Evolutionary conservation across 2,888 invertebrate genomes (phyloP), one percentile per base, ranked within the genome.

Genomic region (Piscicola geometra): DNA sequence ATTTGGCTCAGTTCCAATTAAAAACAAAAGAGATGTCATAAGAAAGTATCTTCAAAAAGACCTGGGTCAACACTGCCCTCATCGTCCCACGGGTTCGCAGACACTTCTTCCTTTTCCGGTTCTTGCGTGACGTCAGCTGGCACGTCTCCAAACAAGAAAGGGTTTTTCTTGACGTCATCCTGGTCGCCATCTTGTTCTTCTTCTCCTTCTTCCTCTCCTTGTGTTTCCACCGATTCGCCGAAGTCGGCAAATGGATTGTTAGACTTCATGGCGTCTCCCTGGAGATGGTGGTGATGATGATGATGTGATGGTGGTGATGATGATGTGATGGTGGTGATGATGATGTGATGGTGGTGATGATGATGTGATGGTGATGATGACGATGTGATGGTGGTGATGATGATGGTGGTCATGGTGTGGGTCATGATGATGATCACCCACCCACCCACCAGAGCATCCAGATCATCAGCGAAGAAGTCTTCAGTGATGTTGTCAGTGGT

Each of bases 231-330:
- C 9, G 33, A 33, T 2, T 47, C 64, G 41, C 68, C 76, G 3
- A 71, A 71, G 41, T 69, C 60, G n/a, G 76, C 75, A 33, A 76
- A 76, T 30, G 76, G 76, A 68, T 76, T 76, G 36, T 72, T 76
- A n/a, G 76, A 76, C 12, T 52, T 50, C 32, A 64, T 36, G 32
- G 50, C 52, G 2, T 56, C 73, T 12, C 56, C 33, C 73, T 73
- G 64, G 5, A 12, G 21, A 1, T 1, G 9, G 5, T n/a, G 9
- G 3, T n/a, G 30, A 33, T 15, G 50, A n/a, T 12, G 47, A 9
- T n/a, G 33, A 30, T n/a, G 5, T n/a, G 9, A n/a, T n/a, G 30
- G 25, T 15, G 50, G 15, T 12, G 47, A 9, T n/a, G 33, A 30
- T n/a, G 5, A 12, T 35, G 1, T 1, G 9, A 2, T n/a, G 9